Percentiles rank a stretch among this genome's conserved stretches.
Conservation (phyloP, 2,888 invertebrate genomes). For the Cremastobaeus sp. region DNA sequence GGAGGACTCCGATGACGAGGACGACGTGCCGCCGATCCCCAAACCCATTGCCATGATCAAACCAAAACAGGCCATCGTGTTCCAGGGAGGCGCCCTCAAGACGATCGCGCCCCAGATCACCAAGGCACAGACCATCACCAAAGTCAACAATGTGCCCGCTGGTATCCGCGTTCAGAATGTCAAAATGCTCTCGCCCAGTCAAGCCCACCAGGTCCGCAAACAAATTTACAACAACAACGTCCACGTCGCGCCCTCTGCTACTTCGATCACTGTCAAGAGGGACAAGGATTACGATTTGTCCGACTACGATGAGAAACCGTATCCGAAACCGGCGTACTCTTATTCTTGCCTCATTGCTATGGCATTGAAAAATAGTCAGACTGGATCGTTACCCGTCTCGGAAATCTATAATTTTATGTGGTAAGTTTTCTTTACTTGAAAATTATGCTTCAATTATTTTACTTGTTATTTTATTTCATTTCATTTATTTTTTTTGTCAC, state of each 20-base stretch:
- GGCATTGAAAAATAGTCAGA: conserved; percentile 97
- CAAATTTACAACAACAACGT: conserved; percentile 75
- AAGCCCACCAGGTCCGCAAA: conserved; percentile 72
- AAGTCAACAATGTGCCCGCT: conserved; percentile 66
- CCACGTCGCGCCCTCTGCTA: conserved; percentile 64
- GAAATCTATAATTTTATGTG: conserved; percentile 99
- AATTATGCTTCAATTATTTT: neutral
- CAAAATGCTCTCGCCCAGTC: conserved; percentile 69
- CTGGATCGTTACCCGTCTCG: conserved; percentile 96
- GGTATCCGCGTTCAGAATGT: conserved; percentile 74
- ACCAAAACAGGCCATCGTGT: conserved; percentile 63
- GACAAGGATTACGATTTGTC: conserved; percentile 72
- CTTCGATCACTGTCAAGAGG: conserved; percentile 66
- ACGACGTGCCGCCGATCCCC: conserved; percentile 60
- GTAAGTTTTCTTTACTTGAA: conserved; percentile 79
- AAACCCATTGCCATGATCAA: conserved; percentile 59
- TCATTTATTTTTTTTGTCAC: neutral
- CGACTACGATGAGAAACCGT: conserved; percentile 82
- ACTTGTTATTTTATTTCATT: neutral
- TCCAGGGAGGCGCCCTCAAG: conserved; percentile 65
- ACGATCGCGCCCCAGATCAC: conserved; percentile 68
- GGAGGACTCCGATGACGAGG: conserved; percentile 60
- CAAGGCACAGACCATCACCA: conserved; percentile 63
- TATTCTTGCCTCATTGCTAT: conserved; percentile 98
- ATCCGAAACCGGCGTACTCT: conserved; percentile 97